phyloP scores from a whole-genome alignment of 2,113 vertebrate species.

The Miniopterus natalensis region DNA sequence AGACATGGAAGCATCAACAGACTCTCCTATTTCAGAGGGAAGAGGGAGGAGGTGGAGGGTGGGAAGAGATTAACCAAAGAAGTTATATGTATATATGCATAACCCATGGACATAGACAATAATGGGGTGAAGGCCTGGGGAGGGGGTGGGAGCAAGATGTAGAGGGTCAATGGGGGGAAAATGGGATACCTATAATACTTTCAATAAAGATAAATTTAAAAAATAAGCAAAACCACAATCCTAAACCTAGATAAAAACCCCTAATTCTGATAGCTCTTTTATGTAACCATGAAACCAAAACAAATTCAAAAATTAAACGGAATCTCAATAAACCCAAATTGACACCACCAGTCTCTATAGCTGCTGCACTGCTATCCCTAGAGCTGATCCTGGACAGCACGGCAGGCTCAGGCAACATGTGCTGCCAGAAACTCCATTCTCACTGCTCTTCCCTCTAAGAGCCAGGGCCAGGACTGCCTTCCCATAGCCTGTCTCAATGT shows the following conservation, averaged over 20 bases:
- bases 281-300: slow-evolving; percentile 28
- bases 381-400: neutral
- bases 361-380: too few species aligned
- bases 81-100: too few species aligned
- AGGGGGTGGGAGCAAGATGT: too few species aligned
- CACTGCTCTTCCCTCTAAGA: neutral
- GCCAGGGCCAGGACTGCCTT: neutral
- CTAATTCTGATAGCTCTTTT: slow-evolving; percentile 16
- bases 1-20: too few species aligned
- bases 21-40: too few species aligned
- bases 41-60: too few species aligned
- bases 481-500: neutral
- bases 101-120: too few species aligned
- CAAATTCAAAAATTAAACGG: slow-evolving; percentile 10
- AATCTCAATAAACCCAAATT: neutral
- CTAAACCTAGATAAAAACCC: neutral
- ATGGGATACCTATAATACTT: neutral
- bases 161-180: too few species aligned
- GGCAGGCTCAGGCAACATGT: neutral
- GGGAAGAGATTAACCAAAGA: too few species aligned
- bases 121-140: too few species aligned
- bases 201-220: neutral
- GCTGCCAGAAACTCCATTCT: too few species aligned
- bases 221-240: neutral
- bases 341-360: neutral